Conservation (phyloP, 2,888 invertebrate species). For the Aphidius colemani region DNA sequence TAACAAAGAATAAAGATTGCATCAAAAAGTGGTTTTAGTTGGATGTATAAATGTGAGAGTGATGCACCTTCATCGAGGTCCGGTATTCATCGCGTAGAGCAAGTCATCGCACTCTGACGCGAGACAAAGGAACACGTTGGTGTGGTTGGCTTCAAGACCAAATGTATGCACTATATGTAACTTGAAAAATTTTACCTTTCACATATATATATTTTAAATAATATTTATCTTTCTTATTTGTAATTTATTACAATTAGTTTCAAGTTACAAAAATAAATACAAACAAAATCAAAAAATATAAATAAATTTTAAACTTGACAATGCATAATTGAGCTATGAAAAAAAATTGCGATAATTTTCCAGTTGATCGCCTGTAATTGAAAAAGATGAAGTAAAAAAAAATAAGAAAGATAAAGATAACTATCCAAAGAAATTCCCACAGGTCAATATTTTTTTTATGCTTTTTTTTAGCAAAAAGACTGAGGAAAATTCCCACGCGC, state of each 20-base stretch:
- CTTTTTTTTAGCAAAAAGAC: not conserved
- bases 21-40: not conserved
- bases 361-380: not conserved
- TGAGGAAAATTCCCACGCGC: slow-evolving; percentile 17
- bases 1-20: too few relatives aligned
- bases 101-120: slow-evolving; percentile 34
- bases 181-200: not conserved
- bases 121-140: slow-evolving; percentile 14
- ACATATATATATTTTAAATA: not conserved
- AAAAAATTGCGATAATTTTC: slow-evolving; percentile 1
- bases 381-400: not conserved
- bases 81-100: slow-evolving; percentile 17
- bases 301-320: too few relatives aligned
- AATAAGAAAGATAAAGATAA: slow-evolving; percentile 17
- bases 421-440: slow-evolving; percentile 20
- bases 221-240: too few relatives aligned
- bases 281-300: not conserved
- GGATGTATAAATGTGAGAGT: slow-evolving; percentile 3
- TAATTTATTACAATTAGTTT: too few relatives aligned
- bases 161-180: not conserved
- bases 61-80: slow-evolving; percentile 17
- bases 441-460: slow-evolving; percentile 19
- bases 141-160: not conserved
- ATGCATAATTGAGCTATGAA: not conserved
- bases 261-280: not conserved